A percentile compares a stretch with the other conserved stretches of the same genome.
Evolutionary conservation across 2,113 vertebrate genomes (phyloP).

Genomic region (Haplochromis vanheusdeni): DNA sequence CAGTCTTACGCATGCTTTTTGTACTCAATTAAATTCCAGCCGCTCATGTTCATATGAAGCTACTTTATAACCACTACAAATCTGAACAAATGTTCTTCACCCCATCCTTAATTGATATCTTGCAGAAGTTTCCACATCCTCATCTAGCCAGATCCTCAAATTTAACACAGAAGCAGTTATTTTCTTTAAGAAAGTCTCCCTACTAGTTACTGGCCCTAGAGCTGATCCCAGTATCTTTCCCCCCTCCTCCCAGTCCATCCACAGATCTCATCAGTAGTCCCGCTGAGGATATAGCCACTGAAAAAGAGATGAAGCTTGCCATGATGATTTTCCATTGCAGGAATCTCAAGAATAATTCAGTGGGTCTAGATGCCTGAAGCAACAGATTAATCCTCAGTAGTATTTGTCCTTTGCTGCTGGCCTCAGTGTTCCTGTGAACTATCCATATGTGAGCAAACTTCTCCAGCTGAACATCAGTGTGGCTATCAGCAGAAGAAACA

Average conservation of each 20-base stretch:
- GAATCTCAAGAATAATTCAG: constrained; percentile 21
- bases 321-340: neutral
- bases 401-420: neutral
- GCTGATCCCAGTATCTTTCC: neutral
- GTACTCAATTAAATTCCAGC: neutral
- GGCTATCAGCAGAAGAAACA: neutral
- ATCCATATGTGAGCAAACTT: neutral
- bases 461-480: neutral
- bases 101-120: neutral
- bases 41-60: neutral
- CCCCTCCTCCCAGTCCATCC: neutral
- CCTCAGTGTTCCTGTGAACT: neutral
- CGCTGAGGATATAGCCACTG: neutral
- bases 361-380: constrained; percentile 9
- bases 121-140: neutral
- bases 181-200: neutral
- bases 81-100: neutral
- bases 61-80: neutral
- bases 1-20: neutral
- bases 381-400: constrained; percentile 13
- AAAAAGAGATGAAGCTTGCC: constrained; percentile 12
- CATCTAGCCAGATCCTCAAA: neutral
- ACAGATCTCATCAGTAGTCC: constrained; percentile 2
- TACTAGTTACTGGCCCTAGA: neutral
- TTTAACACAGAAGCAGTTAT: neutral